phyloP scores from a whole-genome alignment of 2,797 vertebrate species.

The Semotilus atromaculatus region DNA sequence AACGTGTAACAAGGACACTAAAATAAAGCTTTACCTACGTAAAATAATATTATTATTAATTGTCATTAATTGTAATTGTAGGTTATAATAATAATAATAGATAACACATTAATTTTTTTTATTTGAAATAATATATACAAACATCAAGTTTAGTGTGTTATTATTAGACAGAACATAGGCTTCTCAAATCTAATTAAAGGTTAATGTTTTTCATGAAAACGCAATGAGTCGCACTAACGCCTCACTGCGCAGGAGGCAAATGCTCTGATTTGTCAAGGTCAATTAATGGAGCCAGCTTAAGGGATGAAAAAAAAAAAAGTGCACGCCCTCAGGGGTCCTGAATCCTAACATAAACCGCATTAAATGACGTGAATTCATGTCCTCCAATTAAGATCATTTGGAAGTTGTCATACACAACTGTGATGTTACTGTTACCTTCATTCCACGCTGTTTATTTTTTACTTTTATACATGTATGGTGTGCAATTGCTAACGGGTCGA shows the following conservation, averaged over 20 bases:
- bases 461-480: background rate
- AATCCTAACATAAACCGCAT: constrained; percentile 74
- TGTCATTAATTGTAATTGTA: background rate
- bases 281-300: constrained; percentile 76
- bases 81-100: background rate
- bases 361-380: constrained; percentile 72
- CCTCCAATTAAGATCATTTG: constrained; percentile 74
- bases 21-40: too few relatives aligned
- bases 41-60: background rate
- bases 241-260: constrained; percentile 68
- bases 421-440: constrained; percentile 45
- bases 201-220: constrained; percentile 51
- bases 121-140: background rate
- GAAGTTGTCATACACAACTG: constrained; percentile 45
- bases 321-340: constrained; percentile 68
- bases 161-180: constrained; percentile 2
- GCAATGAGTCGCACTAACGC: constrained; percentile 57
- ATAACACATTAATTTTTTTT: background rate
- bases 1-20: too few relatives aligned
- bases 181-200: constrained; percentile 44
- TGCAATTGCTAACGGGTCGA: background rate
- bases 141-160: constrained; percentile 7
- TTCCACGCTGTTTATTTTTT: background rate
- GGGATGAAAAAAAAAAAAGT: constrained; percentile 59
- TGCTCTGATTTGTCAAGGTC: constrained; percentile 83